A percentile compares a stretch with the other conserved stretches of the same genome.
Conservation (phyloP, 2,113 vertebrate genomes). For the Aviceda subcristata region DNA sequence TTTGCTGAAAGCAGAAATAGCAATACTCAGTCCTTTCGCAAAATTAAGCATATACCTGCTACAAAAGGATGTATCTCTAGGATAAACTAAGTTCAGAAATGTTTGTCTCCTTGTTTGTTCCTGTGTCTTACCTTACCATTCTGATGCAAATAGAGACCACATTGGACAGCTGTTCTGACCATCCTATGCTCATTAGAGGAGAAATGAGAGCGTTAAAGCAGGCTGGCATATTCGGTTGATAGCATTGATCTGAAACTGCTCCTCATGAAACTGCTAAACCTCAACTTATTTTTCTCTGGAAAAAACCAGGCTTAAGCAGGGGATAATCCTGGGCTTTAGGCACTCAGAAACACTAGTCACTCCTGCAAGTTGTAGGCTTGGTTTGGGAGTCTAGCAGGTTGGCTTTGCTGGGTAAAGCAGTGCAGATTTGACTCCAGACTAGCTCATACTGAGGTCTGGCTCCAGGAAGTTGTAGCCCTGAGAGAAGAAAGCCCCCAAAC, state of each 20-base stretch:
- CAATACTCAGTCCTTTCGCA: not conserved
- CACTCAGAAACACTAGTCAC: not conserved
- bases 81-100: not conserved
- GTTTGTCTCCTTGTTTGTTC: not conserved
- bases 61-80: not conserved
- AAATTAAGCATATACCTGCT: not conserved
- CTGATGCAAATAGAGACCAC: not conserved
- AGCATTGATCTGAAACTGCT: not conserved
- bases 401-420: not conserved
- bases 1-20: not conserved
- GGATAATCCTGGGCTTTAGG: not conserved
- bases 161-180: not conserved
- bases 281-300: not conserved
- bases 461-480: not conserved
- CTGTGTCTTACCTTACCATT: not conserved
- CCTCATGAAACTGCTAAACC: not conserved
- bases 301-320: not conserved
- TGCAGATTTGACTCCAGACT: not conserved
- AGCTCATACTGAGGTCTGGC: not conserved
- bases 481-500: not conserved
- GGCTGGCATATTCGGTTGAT: not conserved
- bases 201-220: not conserved
- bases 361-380: not conserved
- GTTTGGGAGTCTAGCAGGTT: not conserved
- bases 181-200: not conserved